Conservation (phyloP, 2,113 vertebrate species). For the Oceanodroma tethys region DNA sequence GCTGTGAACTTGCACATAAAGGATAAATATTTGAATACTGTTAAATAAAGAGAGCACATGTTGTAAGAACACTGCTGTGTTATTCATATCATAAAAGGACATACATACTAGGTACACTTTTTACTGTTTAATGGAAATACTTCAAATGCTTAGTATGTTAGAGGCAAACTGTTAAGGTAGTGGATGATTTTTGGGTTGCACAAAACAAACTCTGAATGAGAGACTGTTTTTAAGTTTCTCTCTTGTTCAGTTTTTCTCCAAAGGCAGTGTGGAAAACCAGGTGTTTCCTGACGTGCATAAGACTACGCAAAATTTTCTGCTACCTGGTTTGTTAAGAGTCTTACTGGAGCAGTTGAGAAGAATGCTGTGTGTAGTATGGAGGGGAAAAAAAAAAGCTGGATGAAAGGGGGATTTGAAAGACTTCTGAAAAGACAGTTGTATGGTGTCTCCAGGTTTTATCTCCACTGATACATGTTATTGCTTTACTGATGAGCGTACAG, state of each 20-base stretch:
- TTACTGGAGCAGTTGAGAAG: neutral
- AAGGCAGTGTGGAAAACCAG: neutral
- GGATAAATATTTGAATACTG: neutral
- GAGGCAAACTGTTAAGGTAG: neutral
- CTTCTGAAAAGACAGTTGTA: neutral
- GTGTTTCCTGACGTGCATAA: neutral
- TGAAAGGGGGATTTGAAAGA: neutral
- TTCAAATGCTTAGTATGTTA: neutral
- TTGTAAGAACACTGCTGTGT: neutral
- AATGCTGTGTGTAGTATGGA: neutral
- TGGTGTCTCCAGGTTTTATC: neutral
- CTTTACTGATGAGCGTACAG: neutral
- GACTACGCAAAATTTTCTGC: neutral
- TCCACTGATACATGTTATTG: fast-evolving
- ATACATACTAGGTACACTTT: no score
- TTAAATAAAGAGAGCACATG: neutral
- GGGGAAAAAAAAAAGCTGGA: neutral
- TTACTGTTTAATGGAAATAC: neutral
- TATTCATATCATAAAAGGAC: neutral
- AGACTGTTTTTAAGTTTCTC: neutral
- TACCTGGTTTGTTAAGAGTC: neutral
- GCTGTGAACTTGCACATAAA: neutral
- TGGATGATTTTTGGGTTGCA: neutral
- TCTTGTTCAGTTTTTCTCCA: neutral
- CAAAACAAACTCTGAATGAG: neutral